Evolutionary conservation across 1,140 invertebrate genomes (phyloP), one percentile per base, ranked within the genome.

Genomic region (Drosophila guanche): DNA sequence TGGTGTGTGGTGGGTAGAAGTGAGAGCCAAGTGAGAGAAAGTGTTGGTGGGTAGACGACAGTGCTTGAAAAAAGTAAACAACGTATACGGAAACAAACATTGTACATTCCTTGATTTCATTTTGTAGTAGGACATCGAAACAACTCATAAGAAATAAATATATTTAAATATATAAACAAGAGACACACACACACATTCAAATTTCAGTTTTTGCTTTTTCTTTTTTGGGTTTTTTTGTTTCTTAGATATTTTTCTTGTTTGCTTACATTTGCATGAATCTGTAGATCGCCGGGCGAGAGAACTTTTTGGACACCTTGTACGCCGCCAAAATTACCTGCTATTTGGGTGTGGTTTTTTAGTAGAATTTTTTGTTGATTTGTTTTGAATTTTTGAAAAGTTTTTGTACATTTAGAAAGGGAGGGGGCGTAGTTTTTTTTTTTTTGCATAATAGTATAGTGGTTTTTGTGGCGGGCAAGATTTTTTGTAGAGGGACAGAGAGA

Each of bases 191-290:
- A 62, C 61, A 86, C 57, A 65, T 73, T 69, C 76, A 89, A 76
- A 67, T 77, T 58, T 37, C 8, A 48, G 23, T 74, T 67, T 47
- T 50, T 69, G n/a, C n/a, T 56, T 55, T 60, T 53, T 52, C 59
- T 51, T 50, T 55, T 63, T 66, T 56, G 54, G 53, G 33, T 51
- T 69, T 50, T 59, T 56, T 43, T n/a, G n/a, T n/a, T 54, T n/a
- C 56, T 63, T 20, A 20, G 16, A 20, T 20, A 20, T 20, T 20
- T 20, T 20, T 20, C 16, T 20, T 20, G 16, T 68, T 86, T 76
- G 79, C 90, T 91, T 91, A 91, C 90, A 89, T 91, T 91, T 89
- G 80, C 84, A 90, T 91, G 90, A 88, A 91, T 89, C 76, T 91
- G 90, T 89, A 91, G 78, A 78, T 91, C 89, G 79, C 90, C 90